Base-by-base conservation (phyloP, 2,888 invertebrate genomes). In the Therioaphis trifolii region DNA sequence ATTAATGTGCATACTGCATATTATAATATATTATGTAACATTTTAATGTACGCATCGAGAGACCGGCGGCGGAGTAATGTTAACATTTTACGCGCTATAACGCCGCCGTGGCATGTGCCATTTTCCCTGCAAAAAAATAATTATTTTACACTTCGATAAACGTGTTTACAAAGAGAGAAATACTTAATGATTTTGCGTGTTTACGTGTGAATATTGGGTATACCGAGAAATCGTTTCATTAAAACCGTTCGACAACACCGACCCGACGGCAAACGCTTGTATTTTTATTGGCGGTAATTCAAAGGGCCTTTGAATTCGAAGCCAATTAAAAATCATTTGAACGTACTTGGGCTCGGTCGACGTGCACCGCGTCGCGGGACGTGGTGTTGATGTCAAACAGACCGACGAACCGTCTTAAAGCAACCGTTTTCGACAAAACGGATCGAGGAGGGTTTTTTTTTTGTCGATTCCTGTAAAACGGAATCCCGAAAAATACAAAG, bases 351-450 rank as follows among this genome's bases (percentile, higher is more conserved):
- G 18, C 24, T 43, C 24, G n/a, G n/a, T n/a, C n/a, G n/a, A n/a
- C n/a, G n/a, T n/a, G n/a, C n/a, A n/a, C n/a, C n/a, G n/a, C n/a
- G 18, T 43, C 15, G 40, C 43, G 18, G 46, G n/a, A n/a, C 7
- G 27, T n/a, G 11, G n/a, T 21, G 58, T 55, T 69, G 63, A 69
- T 55, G 58, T 79, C 27, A 79, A 69, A 71, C 46, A 58, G 43
- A 52, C 11, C 69, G 18, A 29, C 18, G 24, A 58, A 58, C 29
- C 49, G 66, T 66, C 46, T 63, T 46, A 66, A 58, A 58, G 55
- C 27, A 71, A 71, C 58, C 11, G 29, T 71, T 69, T 71, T 71
- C 27, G 46, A 79, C 55, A 79, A 79, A 71, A 71, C 43, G 21
- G 43, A 24, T 58, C 14, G 68, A 12, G 21, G 5, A 12, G 21